Conservation (phyloP, 2,888 invertebrate genomes). For the Troglohyphantes excavatus region DNA sequence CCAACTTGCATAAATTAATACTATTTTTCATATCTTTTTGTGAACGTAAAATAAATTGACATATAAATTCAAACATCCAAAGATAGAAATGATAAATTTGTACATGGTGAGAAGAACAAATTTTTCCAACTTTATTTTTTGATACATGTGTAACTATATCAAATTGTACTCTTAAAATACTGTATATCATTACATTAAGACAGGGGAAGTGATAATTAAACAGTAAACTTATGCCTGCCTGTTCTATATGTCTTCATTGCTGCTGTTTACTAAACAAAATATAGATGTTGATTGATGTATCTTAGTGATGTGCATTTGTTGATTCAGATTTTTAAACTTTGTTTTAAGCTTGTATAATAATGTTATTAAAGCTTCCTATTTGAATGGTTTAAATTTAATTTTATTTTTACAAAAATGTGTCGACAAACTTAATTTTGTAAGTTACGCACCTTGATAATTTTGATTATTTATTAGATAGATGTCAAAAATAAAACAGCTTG, state of each 20-base stretch:
- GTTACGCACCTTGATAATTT: too few relatives aligned
- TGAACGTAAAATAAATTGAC: too few relatives aligned
- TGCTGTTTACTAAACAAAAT: conserved; percentile 27
- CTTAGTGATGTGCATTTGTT: conserved; percentile 38
- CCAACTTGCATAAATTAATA: not conserved
- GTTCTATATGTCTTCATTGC: conserved; percentile 37
- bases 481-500: too few relatives aligned
- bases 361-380: conserved; percentile 54
- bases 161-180: conserved; percentile 38
- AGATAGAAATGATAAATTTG: conserved; percentile 21
- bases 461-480: too few relatives aligned
- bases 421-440: too few relatives aligned
- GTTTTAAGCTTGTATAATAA: conserved; percentile 41
- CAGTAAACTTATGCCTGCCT: conserved; percentile 35
- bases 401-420: too few relatives aligned
- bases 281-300: conserved; percentile 15
- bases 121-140: conserved; percentile 50
- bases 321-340: conserved; percentile 32
- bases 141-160: conserved; percentile 41
- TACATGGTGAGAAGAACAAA: conserved; percentile 19
- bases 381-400: not conserved
- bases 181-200: conserved; percentile 31
- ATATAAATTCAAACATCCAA: not conserved
- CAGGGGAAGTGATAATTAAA: conserved; percentile 27
- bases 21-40: conserved; percentile 19